A percentile compares a stretch with the other conserved stretches of the same genome.
phyloP scores from a whole-genome alignment of 2,797 vertebrate species.

The Tympanoctomys barrerae region DNA sequence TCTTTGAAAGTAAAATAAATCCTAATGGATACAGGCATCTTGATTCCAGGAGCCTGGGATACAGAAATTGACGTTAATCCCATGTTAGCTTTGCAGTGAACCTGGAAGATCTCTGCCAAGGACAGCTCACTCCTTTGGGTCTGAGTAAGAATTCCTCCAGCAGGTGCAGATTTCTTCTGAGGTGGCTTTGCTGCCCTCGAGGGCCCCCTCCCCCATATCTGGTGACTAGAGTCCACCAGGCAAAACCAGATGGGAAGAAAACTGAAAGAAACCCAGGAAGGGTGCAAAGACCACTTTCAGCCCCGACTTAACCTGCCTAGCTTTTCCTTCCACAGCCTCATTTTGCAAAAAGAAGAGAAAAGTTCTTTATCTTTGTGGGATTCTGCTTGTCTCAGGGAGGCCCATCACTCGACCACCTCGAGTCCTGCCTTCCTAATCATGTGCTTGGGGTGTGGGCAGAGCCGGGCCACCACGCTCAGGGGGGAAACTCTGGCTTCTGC shows the following conservation, averaged over 20 bases:
- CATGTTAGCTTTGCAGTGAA: not conserved
- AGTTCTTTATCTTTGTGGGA: too few relatives aligned
- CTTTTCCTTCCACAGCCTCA: not conserved
- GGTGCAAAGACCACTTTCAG: not conserved
- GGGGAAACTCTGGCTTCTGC: constrained; percentile 21
- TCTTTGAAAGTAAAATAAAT: constrained; percentile 26
- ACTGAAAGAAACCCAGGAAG: not conserved
- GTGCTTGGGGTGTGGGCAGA: not conserved
- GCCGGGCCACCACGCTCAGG: not conserved
- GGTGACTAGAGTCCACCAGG: constrained; percentile 42
- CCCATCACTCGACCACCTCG: constrained; percentile 43
- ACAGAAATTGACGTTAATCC: constrained; percentile 5
- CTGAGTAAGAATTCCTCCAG: constrained; percentile 8
- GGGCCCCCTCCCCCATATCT: not conserved
- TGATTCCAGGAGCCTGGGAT: not conserved
- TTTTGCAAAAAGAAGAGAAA: not conserved
- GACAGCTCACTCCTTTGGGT: not conserved
- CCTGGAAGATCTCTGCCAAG: not conserved
- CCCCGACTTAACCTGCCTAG: not conserved
- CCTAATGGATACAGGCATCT: not conserved
- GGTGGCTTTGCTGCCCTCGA: not conserved
- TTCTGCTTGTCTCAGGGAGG: constrained; percentile 18
- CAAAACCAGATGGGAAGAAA: not conserved
- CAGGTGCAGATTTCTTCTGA: not conserved
- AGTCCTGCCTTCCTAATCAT: constrained; percentile 14